Evolutionary conservation across 2,113 vertebrate species (phyloP).

Genomic region (Archilochus colubris): DNA sequence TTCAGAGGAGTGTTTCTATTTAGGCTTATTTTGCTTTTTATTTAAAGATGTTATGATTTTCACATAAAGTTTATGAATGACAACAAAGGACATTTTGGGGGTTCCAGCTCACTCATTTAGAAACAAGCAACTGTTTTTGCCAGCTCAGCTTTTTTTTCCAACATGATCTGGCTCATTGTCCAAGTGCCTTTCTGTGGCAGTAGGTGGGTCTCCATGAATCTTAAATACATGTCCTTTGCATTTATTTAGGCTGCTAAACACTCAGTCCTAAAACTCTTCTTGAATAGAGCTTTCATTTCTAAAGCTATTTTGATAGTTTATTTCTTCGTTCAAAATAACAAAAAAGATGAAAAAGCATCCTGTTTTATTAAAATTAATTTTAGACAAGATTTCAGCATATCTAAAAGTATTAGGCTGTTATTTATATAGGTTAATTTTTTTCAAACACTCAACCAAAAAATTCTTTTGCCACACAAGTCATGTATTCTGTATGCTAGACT

Average conservation of each 20-base stretch:
- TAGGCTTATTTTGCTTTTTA: background rate
- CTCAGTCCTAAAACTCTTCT: background rate
- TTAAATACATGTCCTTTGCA: background rate
- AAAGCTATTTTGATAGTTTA: background rate
- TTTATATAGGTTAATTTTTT: background rate
- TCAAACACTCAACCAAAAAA: background rate
- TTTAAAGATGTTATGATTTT: background rate
- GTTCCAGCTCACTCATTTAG: background rate
- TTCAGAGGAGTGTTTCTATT: background rate
- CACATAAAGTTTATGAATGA: background rate
- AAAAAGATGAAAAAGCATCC: background rate
- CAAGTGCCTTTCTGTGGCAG: background rate
- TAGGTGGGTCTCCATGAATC: background rate
- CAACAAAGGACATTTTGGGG: background rate
- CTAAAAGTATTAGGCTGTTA: background rate
- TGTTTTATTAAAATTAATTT: background rate
- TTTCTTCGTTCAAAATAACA: background rate
- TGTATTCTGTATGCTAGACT: background rate
- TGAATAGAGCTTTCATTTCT: background rate
- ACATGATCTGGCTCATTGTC: background rate
- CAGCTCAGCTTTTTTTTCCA: background rate
- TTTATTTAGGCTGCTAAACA: background rate
- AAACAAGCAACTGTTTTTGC: background rate
- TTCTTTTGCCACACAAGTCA: background rate
- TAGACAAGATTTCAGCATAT: background rate